A percentile compares a stretch with the other conserved stretches of the same genome.
These are phyloP conservation scores for Mellivora capensis DNA, from an alignment of 2,113 vertebrate genomes.

Conservation along the genomic window DNA sequence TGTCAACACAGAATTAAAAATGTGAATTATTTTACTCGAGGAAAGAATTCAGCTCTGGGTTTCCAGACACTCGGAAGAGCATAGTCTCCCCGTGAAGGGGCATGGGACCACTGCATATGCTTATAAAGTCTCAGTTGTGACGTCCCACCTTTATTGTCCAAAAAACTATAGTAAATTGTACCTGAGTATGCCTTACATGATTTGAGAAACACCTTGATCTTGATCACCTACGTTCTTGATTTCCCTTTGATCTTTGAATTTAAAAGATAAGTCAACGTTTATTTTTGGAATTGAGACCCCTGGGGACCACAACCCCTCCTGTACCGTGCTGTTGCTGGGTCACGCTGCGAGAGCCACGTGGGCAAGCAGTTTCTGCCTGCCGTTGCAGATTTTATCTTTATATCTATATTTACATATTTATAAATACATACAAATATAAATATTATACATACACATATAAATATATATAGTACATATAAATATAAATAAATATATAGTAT, in stretches of 20 bases:
- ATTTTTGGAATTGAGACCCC: not conserved
- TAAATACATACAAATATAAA: too few relatives aligned
- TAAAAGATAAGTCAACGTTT: not conserved
- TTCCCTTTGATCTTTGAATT: not conserved
- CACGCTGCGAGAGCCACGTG: not conserved
- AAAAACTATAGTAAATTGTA: not conserved
- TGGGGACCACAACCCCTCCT: not conserved
- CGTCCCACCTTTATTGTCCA: not conserved
- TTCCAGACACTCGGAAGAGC: conserved; percentile 33
- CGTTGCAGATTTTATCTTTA: not conserved
- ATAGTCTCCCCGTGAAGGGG: conserved; percentile 3
- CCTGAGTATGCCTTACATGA: conserved; percentile 33
- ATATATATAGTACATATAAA: too few relatives aligned
- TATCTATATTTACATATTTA: too few relatives aligned
- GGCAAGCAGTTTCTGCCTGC: not conserved
- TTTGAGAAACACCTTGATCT: conserved; percentile 30
- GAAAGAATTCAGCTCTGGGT: not conserved
- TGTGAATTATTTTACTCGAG: conserved; percentile 23
- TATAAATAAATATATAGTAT: too few relatives aligned
- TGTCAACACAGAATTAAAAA: not conserved
- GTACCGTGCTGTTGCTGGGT: accelerated
- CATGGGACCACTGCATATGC: not conserved
- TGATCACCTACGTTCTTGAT: not conserved
- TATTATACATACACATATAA: too few relatives aligned
- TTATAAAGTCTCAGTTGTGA: not conserved